Conservation (phyloP, 1,140 invertebrate species). For the Cheumatopsyche charites region DNA sequence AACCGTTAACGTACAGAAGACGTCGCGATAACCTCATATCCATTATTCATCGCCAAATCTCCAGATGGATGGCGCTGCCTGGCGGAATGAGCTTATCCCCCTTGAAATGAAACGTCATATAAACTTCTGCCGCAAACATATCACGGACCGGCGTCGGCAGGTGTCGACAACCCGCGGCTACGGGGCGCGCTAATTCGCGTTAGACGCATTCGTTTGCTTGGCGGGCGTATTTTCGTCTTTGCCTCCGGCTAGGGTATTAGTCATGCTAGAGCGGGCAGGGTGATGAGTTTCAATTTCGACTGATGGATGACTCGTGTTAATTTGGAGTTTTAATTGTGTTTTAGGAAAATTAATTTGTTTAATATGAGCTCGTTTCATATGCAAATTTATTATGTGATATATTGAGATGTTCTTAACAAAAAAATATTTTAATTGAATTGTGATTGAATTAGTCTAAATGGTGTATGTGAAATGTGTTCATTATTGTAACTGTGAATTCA, state of each 20-base stretch:
- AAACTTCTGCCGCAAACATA: constrained; percentile 22
- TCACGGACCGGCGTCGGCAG: background rate
- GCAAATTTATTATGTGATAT: no score
- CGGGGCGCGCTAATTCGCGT: background rate
- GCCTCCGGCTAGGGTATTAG: background rate
- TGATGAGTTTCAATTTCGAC: no score
- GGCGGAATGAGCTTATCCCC: constrained; percentile 29
- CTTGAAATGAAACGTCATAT: constrained; percentile 33
- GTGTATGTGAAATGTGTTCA: no score
- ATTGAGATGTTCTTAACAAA: no score
- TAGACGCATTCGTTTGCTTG: background rate
- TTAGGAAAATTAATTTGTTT: no score
- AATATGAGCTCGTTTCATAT: no score
- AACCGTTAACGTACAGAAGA: no score
- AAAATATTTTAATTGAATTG: no score
- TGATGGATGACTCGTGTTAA: no score
- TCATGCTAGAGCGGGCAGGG: background rate
- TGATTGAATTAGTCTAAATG: no score
- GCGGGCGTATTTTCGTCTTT: background rate
- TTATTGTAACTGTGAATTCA: no score
- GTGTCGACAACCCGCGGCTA: background rate
- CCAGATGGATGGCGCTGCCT: constrained; percentile 29
- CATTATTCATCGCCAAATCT: constrained; percentile 37
- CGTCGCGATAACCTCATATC: constrained; percentile 26
- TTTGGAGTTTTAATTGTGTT: no score